phyloP scores from a whole-genome alignment of 2,113 vertebrate genomes.

The Campylomormyrus tamandua region DNA sequence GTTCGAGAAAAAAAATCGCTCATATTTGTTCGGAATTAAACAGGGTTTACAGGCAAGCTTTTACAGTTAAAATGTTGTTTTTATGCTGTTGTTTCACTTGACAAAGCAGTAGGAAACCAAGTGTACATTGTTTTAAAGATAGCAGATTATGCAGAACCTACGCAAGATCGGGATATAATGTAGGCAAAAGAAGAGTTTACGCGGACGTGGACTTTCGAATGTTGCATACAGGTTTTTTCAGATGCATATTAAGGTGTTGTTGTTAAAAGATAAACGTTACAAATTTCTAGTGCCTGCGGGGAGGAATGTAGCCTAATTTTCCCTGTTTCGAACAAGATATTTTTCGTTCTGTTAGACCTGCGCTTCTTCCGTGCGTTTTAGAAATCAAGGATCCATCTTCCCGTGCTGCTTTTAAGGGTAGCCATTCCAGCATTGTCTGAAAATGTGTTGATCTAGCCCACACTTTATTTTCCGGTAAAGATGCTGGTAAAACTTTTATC shows the following conservation, averaged over 20 bases:
- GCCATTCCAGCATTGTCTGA: not conserved
- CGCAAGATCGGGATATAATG: not conserved
- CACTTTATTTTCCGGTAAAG: not conserved
- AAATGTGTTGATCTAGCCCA: not conserved
- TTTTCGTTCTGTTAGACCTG: not conserved
- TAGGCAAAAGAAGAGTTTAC: not conserved
- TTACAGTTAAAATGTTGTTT: not conserved
- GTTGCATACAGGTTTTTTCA: not conserved
- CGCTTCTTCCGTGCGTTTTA: not conserved
- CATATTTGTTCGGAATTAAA: not conserved
- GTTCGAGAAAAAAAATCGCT: not conserved
- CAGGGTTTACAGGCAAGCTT: not conserved
- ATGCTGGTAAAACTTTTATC: not conserved
- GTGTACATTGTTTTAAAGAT: not conserved
- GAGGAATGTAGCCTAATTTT: not conserved
- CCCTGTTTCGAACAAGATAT: not conserved
- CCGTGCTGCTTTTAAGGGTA: not conserved
- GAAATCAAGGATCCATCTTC: not conserved
- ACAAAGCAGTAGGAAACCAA: not conserved
- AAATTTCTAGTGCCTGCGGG: not conserved
- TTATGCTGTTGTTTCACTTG: not conserved
- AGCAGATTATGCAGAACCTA: not conserved
- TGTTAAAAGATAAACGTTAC: not conserved
- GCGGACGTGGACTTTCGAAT: not conserved
- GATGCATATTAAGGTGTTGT: not conserved